Conservation (phyloP, 2,113 vertebrate species). For the Mesitornis unicolor region DNA sequence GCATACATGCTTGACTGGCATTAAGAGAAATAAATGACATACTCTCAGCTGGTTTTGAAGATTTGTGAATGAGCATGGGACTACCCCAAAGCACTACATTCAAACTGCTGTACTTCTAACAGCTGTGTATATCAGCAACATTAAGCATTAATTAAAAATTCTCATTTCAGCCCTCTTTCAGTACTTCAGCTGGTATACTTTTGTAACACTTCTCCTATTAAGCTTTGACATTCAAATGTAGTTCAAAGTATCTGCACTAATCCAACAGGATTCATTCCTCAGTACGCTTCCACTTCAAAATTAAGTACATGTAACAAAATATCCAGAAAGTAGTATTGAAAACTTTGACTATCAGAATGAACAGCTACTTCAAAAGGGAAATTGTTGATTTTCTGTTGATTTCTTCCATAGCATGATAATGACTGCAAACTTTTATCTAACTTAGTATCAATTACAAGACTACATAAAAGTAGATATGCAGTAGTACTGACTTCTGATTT, state of each 20-base stretch:
- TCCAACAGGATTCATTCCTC: background rate
- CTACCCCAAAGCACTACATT: background rate
- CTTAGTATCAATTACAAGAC: background rate
- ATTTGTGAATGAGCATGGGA: background rate
- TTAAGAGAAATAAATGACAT: background rate
- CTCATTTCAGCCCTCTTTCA: background rate
- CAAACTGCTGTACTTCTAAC: background rate
- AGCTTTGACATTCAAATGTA: background rate
- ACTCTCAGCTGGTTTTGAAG: background rate
- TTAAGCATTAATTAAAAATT: background rate
- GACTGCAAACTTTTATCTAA: background rate
- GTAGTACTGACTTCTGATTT: background rate
- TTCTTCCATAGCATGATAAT: background rate
- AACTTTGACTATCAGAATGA: background rate
- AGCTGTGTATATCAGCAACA: background rate
- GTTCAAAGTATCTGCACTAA: background rate
- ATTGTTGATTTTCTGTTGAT: background rate
- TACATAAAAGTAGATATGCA: background rate
- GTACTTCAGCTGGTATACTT: background rate
- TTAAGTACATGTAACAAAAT: background rate
- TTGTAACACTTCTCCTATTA: background rate
- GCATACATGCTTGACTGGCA: background rate
- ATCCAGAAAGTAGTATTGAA: background rate
- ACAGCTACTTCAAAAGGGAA: background rate
- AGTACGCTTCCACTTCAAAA: background rate